A percentile compares a stretch with the other conserved stretches of the same genome.
Conservation (phyloP, 1,140 invertebrate genomes). For the Leptestheria dahalacensis region DNA sequence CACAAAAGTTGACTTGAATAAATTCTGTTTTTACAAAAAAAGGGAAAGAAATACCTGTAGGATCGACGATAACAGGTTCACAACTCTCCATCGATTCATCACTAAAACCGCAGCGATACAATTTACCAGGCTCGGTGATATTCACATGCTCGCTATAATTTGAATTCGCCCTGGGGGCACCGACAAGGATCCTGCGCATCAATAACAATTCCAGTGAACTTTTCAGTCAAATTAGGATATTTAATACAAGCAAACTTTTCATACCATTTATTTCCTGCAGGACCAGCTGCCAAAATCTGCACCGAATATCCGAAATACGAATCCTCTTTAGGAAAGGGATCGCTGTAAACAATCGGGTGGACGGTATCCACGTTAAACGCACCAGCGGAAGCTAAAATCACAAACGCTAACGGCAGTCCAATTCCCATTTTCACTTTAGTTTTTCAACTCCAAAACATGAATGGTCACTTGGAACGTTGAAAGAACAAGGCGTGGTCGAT, state of each 20-base stretch:
- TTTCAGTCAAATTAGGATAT: no score
- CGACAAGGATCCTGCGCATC: conserved; percentile 19
- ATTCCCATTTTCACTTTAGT: no score
- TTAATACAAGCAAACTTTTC: no score
- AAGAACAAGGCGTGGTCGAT: no score
- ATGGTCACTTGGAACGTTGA: no score
- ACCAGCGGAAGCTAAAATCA: neutral
- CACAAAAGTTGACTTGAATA: no score
- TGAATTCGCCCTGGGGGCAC: conserved; percentile 22
- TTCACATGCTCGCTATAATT: conserved; percentile 10
- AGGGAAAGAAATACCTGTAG: conserved; percentile 11
- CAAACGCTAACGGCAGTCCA: no score
- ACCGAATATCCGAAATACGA: conserved; percentile 14
- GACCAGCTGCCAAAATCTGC: conserved; percentile 4
- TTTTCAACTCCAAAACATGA: no score
- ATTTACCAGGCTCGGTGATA: conserved; percentile 19
- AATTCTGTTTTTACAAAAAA: neutral
- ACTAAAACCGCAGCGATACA: conserved; percentile 19
- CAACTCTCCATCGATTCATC: conserved; percentile 11
- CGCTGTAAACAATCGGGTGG: conserved; percentile 10
- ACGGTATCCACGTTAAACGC: conserved; percentile 12
- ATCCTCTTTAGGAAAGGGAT: neutral
- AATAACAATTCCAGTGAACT: neutral
- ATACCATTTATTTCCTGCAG: no score
- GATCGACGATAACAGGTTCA: conserved; percentile 16